Conservation (phyloP, 2,113 vertebrate species). For the Zapornia atra region DNA sequence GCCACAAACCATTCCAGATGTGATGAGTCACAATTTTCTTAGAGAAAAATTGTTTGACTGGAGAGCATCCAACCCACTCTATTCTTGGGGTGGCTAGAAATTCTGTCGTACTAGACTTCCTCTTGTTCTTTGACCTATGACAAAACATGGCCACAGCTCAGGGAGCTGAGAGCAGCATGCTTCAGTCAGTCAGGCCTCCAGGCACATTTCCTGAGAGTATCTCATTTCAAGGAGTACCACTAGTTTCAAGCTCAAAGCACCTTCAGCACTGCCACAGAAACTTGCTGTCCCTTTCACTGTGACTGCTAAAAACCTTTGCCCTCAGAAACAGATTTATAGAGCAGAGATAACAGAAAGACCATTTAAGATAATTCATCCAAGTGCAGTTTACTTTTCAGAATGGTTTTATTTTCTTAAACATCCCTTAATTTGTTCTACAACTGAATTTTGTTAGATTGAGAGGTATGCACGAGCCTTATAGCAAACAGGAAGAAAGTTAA, state of each 20-base stretch:
- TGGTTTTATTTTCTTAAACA: background rate
- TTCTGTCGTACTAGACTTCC: background rate
- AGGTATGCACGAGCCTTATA: background rate
- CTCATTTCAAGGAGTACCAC: background rate
- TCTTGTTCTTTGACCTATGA: background rate
- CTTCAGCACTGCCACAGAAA: background rate
- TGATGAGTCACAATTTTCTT: background rate
- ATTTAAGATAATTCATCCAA: background rate
- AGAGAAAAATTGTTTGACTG: background rate
- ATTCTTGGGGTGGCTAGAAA: background rate
- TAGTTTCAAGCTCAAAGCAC: background rate
- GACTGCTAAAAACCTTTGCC: background rate
- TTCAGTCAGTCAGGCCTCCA: background rate
- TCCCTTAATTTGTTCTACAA: background rate
- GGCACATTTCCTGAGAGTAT: background rate
- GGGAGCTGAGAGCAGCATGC: background rate
- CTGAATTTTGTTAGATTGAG: background rate
- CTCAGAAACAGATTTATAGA: background rate
- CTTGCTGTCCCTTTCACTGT: background rate
- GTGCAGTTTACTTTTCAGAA: background rate
- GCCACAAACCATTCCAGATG: conserved; percentile 3
- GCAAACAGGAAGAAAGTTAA: background rate
- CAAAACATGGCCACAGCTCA: background rate
- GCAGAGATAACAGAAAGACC: background rate
- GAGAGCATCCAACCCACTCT: background rate